Evolutionary conservation across 2,113 vertebrate genomes (phyloP), one percentile per base, ranked within the genome.

Genomic region (Hystrix cristata): DNA sequence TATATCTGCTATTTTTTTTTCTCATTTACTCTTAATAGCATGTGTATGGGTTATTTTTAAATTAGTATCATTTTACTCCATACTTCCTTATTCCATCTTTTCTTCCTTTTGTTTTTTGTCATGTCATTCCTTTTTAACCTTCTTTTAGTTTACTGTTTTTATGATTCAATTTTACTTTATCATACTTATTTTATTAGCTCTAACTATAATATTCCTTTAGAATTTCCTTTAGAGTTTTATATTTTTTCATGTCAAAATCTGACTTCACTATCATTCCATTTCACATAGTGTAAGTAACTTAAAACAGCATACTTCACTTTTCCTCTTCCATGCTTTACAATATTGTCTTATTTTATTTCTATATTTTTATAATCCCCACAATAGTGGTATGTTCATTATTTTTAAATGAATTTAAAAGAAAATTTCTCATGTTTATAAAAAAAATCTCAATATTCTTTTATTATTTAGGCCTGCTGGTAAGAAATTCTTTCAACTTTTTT

Each of bases 321-420:
- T 60, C 19, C 19, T 21, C 31, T 43, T 27, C 38, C 13, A 51
- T 7, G 4, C 19, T 64, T 59, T 87, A 21, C 8, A 16, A 21
- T 83, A 46, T 78, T 43, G 27, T 78, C 87, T 89, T n/a, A 89
- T 18, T 69, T 90, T 74, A 81, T 19, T 74, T 94, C 43, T 69
- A 60, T 2, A 57, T 94, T 71, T 86, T n/a, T 9, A 51, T 65
- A 88, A 83, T 5, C 3, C 27, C 7, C n/a, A 78, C 5, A 94
- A 86, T 80, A 83, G 29, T 48, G 1, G 29, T 69, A 65, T 43
- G 80, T n/a, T 65, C 1, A 89, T 55, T 92, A 51, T 57, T 87
- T 82, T 43, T 38, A 65, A 91, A 43, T 87, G 19, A 76, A 91
- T 34, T 81, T 57, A 55, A 65, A 62, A 90, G 53, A 62, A 43